Conservation (phyloP, 1,140 invertebrate species). For the Paraescarpia echinospica region DNA sequence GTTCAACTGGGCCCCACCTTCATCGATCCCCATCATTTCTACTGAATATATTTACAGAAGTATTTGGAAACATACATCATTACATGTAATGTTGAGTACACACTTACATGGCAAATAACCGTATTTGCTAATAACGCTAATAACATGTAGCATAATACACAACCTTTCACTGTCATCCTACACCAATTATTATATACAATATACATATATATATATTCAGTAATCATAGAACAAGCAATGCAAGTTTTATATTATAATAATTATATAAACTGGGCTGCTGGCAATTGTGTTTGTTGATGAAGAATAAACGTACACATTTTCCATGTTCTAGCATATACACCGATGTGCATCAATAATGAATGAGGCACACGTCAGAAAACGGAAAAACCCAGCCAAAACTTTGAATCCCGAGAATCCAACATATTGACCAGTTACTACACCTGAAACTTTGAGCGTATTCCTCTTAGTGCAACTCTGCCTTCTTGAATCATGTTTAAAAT, state of each 20-base stretch:
- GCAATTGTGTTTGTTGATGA: not conserved
- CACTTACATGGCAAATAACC: not conserved
- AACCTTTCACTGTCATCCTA: not conserved
- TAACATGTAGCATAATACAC: not conserved
- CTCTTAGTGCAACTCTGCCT: not conserved
- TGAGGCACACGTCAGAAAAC: not conserved
- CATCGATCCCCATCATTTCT: not conserved
- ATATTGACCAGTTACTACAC: not conserved
- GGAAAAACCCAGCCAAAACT: not conserved
- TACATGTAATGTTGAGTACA: not conserved
- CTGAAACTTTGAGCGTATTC: not conserved
- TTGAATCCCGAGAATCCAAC: not conserved
- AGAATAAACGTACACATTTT: not conserved
- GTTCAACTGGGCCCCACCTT: not conserved
- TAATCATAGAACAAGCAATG: not conserved
- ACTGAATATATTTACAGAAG: not conserved
- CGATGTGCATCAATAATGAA: not conserved
- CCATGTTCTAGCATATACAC: not conserved
- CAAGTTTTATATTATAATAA: not conserved
- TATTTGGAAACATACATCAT: not conserved
- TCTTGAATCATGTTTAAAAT: not conserved
- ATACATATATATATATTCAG: not conserved
- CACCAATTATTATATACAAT: not conserved
- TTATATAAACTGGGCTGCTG: not conserved
- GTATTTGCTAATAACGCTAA: not conserved